phyloP scores from a whole-genome alignment of 2,888 invertebrate genomes.

The Leptothorax acervorum region DNA sequence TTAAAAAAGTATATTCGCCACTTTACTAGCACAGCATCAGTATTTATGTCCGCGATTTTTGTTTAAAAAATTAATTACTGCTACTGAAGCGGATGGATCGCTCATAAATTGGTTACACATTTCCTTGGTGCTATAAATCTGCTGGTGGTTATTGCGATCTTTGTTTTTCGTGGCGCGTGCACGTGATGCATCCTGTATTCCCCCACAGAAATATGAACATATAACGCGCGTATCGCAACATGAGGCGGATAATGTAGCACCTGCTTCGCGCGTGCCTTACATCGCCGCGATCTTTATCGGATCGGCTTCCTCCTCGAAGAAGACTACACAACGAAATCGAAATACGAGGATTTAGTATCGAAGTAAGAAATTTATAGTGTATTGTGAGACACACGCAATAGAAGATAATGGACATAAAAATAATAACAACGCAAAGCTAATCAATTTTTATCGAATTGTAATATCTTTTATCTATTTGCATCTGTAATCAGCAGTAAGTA shows the following conservation, averaged over 20 bases:
- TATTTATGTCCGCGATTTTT: conserved; percentile 3
- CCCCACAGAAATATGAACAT: conserved; percentile 16
- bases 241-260: conserved; percentile 18
- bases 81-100: background rate
- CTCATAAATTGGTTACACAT: background rate
- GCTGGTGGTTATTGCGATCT: conserved; percentile 11
- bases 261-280: conserved; percentile 22
- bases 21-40: background rate
- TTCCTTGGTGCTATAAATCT: conserved; percentile 32
- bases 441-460: background rate
- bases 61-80: background rate
- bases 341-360: background rate
- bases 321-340: background rate
- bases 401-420: background rate
- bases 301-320: background rate
- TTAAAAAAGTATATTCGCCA: background rate
- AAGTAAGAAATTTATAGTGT: background rate
- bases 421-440: background rate
- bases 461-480: background rate
- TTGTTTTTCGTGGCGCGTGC: conserved; percentile 40
- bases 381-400: background rate
- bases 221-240: conserved; percentile 33
- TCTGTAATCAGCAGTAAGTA: background rate
- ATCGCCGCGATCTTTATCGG: conserved; percentile 37
- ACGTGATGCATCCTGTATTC: conserved; percentile 6